Percentiles rank a stretch among this genome's conserved stretches.
These are phyloP conservation scores for Coleophora deauratella DNA, from an alignment of 2,888 invertebrate species.

Conservation along the genomic window DNA sequence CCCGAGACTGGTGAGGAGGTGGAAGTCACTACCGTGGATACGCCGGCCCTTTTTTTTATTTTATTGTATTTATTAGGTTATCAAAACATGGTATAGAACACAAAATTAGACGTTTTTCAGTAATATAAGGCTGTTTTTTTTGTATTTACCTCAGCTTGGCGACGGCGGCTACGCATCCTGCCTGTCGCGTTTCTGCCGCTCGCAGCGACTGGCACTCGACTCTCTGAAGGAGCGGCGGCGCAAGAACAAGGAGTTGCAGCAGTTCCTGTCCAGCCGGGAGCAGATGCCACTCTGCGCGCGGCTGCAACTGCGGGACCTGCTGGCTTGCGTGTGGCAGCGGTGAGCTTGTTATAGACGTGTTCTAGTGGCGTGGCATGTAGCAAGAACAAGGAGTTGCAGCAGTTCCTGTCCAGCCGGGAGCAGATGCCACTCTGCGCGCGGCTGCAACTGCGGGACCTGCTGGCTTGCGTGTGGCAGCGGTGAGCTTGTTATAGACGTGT, in stretches of 20 bases:
- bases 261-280: constrained; percentile 84
- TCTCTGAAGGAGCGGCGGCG: constrained; percentile 83
- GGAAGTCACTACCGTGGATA: too few species aligned
- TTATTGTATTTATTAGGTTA: too few species aligned
- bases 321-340: constrained; percentile 70
- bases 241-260: constrained; percentile 85
- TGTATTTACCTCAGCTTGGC: constrained; percentile 81
- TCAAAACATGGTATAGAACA: too few species aligned
- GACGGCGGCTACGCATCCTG: constrained; percentile 84
- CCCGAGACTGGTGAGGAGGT: too few species aligned
- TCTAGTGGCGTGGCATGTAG: too few species aligned
- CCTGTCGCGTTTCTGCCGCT: constrained; percentile 86
- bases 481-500: constrained; percentile 17
- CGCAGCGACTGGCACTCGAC: constrained; percentile 90
- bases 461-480: constrained; percentile 70
- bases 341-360: constrained; percentile 17
- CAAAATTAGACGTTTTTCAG: too few species aligned
- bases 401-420: constrained; percentile 84
- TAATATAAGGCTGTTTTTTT: too few species aligned
- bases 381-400: constrained; percentile 85
- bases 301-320: constrained; percentile 87
- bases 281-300: constrained; percentile 87
- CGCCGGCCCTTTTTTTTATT: too few species aligned
- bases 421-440: constrained; percentile 87
- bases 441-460: constrained; percentile 87